Evolutionary conservation across 2,113 vertebrate species (phyloP).

Genomic region (Neopipo cinnamomea): DNA sequence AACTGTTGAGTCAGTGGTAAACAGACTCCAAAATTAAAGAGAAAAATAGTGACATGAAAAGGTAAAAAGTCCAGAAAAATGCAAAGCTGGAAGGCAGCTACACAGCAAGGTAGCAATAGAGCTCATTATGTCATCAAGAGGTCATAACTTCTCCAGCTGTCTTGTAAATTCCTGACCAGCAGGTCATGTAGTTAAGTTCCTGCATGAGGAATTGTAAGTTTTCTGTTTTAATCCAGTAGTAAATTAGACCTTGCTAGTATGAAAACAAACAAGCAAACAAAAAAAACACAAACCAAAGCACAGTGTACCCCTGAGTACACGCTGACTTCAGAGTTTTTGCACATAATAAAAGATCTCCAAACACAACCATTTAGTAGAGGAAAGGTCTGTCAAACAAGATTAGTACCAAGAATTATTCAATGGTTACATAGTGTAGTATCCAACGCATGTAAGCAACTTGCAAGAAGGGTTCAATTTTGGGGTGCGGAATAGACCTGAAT

Average conservation of each 20-base stretch:
- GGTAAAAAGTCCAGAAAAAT: background rate
- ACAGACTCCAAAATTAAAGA: background rate
- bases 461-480: background rate
- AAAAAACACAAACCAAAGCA: background rate
- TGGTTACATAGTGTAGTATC: fast-evolving
- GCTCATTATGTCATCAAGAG: background rate
- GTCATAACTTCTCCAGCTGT: background rate
- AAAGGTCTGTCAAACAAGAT: background rate
- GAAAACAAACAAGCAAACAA: background rate
- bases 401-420: background rate
- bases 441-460: fast-evolving
- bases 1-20: background rate
- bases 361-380: background rate
- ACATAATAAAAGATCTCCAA: background rate
- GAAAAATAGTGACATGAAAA: background rate
- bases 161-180: background rate
- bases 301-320: background rate
- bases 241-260: background rate
- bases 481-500: background rate
- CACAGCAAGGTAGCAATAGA: background rate
- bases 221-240: background rate
- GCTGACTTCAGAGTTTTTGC: background rate
- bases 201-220: background rate
- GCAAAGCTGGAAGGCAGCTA: background rate
- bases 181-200: background rate